Conservation (phyloP, 2,797 vertebrate genomes). For the Periparus ater region DNA sequence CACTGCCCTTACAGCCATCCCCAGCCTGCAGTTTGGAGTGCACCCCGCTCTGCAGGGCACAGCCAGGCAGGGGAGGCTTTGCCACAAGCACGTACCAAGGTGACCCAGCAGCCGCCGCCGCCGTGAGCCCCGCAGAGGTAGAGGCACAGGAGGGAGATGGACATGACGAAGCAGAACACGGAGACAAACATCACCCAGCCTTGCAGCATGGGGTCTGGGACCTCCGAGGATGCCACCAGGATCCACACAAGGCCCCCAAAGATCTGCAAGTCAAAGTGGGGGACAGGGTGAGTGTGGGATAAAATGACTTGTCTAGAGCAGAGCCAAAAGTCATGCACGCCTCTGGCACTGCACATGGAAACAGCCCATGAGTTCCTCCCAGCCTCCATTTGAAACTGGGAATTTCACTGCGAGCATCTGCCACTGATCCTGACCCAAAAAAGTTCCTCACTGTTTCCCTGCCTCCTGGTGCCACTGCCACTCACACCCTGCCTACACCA, state of each 20-base stretch:
- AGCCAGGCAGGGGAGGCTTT: background rate
- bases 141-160: constrained; percentile 78
- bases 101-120: constrained; percentile 66
- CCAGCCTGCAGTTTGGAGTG: background rate
- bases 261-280: constrained; percentile 46
- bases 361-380: background rate
- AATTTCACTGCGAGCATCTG: background rate
- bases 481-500: background rate
- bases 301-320: background rate
- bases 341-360: background rate
- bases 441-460: background rate
- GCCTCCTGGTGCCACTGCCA: background rate
- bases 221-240: constrained; percentile 79
- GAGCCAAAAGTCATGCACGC: accelerated
- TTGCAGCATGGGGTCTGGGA: constrained; percentile 50
- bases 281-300: background rate
- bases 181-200: constrained; percentile 94
- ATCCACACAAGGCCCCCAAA: constrained; percentile 93
- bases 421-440: background rate
- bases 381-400: background rate
- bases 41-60: background rate
- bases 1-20: background rate
- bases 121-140: constrained; percentile 71
- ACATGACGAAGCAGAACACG: constrained; percentile 86
- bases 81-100: constrained; percentile 70